Conservation (phyloP, 2,113 vertebrate genomes). For the Pogona vitticeps region DNA sequence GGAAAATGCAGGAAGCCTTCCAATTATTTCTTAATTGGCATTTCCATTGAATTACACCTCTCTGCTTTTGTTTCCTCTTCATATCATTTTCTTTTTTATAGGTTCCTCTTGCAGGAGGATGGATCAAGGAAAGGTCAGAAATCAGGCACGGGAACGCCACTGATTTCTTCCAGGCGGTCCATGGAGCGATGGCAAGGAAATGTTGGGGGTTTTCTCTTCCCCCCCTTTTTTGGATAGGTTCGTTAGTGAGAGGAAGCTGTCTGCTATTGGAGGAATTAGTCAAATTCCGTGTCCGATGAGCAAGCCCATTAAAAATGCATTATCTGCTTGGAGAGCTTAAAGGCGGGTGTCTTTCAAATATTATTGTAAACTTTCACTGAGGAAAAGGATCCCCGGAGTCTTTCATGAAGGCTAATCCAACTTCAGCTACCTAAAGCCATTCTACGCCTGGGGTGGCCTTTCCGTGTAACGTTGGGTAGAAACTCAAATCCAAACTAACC, state of each 20-base stretch:
- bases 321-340: slow-evolving; percentile 77
- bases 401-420: slow-evolving; percentile 72
- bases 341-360: slow-evolving; percentile 71
- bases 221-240: slow-evolving; percentile 60
- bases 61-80: slow-evolving; percentile 55
- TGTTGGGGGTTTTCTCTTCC: slow-evolving; percentile 52
- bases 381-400: slow-evolving; percentile 62
- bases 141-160: slow-evolving; percentile 42
- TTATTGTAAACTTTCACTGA: slow-evolving; percentile 76
- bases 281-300: slow-evolving; percentile 76
- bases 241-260: slow-evolving; percentile 71
- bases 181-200: slow-evolving; percentile 38
- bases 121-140: slow-evolving; percentile 32
- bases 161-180: slow-evolving; percentile 54
- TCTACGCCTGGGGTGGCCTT: slow-evolving; percentile 65
- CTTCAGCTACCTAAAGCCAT: slow-evolving; percentile 65
- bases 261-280: slow-evolving; percentile 75
- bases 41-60: slow-evolving; percentile 34
- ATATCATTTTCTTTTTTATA: neutral
- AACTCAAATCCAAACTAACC: neutral
- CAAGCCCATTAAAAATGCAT: slow-evolving; percentile 73
- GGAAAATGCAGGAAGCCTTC: slow-evolving; percentile 19
- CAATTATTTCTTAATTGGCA: slow-evolving; percentile 30
- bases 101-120: slow-evolving; percentile 32
- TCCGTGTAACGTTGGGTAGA: neutral